Evolutionary conservation across 2,113 vertebrate species (phyloP).

Genomic region (Ciconia stormi): DNA sequence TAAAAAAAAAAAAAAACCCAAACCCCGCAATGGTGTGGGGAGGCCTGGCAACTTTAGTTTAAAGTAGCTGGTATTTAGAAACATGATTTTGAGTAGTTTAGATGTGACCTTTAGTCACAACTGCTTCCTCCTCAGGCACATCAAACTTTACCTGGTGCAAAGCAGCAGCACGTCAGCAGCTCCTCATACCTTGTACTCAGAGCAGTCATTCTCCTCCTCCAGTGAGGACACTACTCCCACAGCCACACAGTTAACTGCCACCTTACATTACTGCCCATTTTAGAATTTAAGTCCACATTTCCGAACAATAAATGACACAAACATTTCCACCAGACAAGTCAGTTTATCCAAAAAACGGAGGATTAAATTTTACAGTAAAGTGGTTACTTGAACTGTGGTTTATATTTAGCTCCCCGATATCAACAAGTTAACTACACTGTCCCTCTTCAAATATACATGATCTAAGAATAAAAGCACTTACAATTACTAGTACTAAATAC

Average conservation of each 20-base stretch:
- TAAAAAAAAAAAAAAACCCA: not conserved
- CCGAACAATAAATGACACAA: not conserved
- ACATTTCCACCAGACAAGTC: fast-evolving
- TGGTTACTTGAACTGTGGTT: not conserved
- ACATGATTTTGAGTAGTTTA: not conserved
- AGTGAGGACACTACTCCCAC: not conserved
- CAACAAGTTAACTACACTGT: not conserved
- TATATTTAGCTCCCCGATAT: not conserved
- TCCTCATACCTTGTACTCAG: not conserved
- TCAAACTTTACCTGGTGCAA: not conserved
- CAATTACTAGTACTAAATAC: not conserved
- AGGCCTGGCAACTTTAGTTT: not conserved
- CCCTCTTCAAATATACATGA: not conserved
- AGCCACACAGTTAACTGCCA: not conserved
- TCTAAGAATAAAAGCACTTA: not conserved
- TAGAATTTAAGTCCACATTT: not conserved
- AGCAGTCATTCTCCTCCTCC: not conserved
- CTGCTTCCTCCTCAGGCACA: not conserved
- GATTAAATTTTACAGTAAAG: not conserved
- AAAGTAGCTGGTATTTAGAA: not conserved
- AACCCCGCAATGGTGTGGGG: fast-evolving
- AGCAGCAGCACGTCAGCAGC: not conserved
- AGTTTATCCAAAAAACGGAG: not conserved
- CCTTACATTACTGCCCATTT: not conserved
- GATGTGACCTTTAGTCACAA: not conserved